Percentiles rank a stretch among this genome's conserved stretches.
phyloP scores from a whole-genome alignment of 2,888 invertebrate species.

The Hirtodrosophila alboralis region DNA sequence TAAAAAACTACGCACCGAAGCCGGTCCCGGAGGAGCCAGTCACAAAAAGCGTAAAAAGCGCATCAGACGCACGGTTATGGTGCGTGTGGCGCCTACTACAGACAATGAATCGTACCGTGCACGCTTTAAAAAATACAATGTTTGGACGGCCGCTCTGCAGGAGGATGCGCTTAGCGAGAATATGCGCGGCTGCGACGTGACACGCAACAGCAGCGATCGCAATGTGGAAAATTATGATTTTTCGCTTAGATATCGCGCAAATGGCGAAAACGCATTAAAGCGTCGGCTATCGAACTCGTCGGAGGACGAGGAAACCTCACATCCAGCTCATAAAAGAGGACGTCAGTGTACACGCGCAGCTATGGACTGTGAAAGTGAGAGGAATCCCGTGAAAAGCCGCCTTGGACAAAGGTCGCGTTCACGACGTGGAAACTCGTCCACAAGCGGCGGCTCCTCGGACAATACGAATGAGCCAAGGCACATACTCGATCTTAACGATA shows the following conservation, averaged over 20 bases:
- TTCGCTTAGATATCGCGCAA: constrained; percentile 86
- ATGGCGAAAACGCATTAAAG: constrained; percentile 84
- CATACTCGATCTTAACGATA: constrained; percentile 87
- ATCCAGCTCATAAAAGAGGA: constrained; percentile 76
- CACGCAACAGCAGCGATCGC: constrained; percentile 87
- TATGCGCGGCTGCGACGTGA: constrained; percentile 91
- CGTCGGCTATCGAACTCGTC: constrained; percentile 82
- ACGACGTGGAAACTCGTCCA: constrained; percentile 78
- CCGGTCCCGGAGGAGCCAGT: constrained; percentile 23
- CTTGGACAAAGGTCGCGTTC: constrained; percentile 69
- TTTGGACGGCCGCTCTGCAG: constrained; percentile 90
- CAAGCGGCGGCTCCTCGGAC: constrained; percentile 85
- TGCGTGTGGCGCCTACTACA: constrained; percentile 70
- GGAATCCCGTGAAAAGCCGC: constrained; percentile 62
- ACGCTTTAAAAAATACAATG: constrained; percentile 88
- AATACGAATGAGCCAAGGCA: constrained; percentile 82
- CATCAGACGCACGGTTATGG: constrained; percentile 79
- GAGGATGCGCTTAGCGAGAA: constrained; percentile 92
- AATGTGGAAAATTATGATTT: constrained; percentile 92
- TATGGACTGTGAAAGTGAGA: constrained; percentile 33
- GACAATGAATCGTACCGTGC: constrained; percentile 78
- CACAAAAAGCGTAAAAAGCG: constrained; percentile 70
- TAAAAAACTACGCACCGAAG: constrained; percentile 66
- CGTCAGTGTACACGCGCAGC: constrained; percentile 55
- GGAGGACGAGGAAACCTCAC: constrained; percentile 67